Percentiles rank a stretch among this genome's conserved stretches.
These are phyloP conservation scores for Pleuronectes platessa DNA, from an alignment of 2,113 vertebrate species.

Conservation along the genomic window DNA sequence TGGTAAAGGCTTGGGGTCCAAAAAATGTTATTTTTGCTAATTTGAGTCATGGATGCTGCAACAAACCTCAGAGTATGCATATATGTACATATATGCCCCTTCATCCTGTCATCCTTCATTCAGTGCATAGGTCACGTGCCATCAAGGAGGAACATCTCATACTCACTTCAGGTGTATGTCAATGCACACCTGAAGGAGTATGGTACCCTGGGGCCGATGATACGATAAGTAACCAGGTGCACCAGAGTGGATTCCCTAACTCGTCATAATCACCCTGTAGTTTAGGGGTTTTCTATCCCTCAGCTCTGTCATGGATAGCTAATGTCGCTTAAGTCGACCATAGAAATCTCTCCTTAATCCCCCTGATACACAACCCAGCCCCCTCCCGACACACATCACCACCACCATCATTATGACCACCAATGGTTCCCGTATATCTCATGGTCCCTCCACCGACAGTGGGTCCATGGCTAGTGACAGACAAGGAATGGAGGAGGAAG, in stretches of 20 bases:
- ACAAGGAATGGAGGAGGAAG: slow-evolving; percentile 42
- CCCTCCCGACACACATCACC: slow-evolving; percentile 32
- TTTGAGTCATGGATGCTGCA: slow-evolving; percentile 20
- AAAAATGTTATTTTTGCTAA: slow-evolving; percentile 20
- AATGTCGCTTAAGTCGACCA: slow-evolving; percentile 56
- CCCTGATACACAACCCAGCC: slow-evolving; percentile 34
- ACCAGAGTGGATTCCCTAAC: neutral
- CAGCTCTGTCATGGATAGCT: slow-evolving; percentile 26
- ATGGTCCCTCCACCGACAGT: slow-evolving; percentile 5
- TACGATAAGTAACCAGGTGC: too few species aligned
- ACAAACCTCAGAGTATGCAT: slow-evolving; percentile 4
- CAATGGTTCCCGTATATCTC: slow-evolving; percentile 30
- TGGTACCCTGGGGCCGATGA: too few species aligned
- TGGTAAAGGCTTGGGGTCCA: slow-evolving; percentile 34
- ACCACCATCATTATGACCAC: slow-evolving; percentile 27
- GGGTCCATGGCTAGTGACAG: slow-evolving; percentile 51
- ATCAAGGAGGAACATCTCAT: too few species aligned
- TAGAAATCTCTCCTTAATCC: slow-evolving; percentile 69
- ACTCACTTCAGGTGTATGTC: too few species aligned
- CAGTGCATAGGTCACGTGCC: too few species aligned
- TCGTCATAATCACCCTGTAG: neutral
- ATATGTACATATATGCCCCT: slow-evolving; percentile 12
- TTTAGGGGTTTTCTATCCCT: neutral
- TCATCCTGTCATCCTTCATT: neutral
- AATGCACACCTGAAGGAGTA: too few species aligned